phyloP scores from a whole-genome alignment of 2,888 invertebrate species.

The Ceriagrion tenellum region DNA sequence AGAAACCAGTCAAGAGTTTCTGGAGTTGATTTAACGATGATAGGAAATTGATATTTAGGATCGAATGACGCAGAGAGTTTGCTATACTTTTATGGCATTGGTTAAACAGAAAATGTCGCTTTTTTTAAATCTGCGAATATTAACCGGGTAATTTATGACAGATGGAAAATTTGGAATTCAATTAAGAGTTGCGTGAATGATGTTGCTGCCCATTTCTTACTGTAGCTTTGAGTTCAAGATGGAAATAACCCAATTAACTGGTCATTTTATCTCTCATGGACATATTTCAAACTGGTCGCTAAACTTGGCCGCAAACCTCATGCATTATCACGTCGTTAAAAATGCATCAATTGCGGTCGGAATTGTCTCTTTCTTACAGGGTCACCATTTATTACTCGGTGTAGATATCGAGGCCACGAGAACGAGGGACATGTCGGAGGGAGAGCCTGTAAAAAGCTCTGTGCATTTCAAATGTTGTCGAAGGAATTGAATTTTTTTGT shows the following conservation, averaged over 20 bases:
- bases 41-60: too few relatives aligned
- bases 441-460: background rate
- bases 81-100: too few relatives aligned
- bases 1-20: too few relatives aligned
- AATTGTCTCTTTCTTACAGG: background rate
- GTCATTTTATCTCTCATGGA: background rate
- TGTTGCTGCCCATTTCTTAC: background rate
- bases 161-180: background rate
- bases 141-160: background rate
- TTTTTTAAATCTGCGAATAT: too few relatives aligned
- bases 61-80: too few relatives aligned
- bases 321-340: constrained; percentile 7
- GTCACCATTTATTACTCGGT: background rate
- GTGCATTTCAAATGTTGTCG: background rate
- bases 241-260: background rate
- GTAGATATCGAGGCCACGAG: background rate
- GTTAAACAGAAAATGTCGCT: too few relatives aligned
- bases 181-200: background rate
- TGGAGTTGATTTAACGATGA: too few relatives aligned
- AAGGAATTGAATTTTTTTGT: background rate
- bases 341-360: constrained; percentile 6
- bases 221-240: background rate
- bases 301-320: background rate
- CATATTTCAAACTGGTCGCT: background rate
- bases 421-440: background rate